Evolutionary conservation across 2,888 invertebrate genomes (phyloP).

Genomic region (Callyntrura sp.): DNA sequence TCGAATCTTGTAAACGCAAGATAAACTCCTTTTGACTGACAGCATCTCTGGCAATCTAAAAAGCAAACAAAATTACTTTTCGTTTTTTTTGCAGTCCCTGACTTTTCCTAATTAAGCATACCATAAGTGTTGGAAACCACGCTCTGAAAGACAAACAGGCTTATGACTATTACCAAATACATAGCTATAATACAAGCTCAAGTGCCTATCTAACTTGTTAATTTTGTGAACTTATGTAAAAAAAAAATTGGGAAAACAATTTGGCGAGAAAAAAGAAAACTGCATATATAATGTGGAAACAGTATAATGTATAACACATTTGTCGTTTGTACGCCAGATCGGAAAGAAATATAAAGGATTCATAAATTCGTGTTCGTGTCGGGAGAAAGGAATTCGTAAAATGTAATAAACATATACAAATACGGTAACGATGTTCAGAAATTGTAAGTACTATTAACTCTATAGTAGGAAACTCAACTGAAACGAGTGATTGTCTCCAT

Average conservation of each 20-base stretch:
- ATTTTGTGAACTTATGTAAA: not conserved
- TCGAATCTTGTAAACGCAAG: not conserved
- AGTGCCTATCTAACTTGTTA: too few relatives aligned
- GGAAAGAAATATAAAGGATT: too few relatives aligned
- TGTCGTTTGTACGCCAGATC: too few relatives aligned
- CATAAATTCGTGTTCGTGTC: too few relatives aligned
- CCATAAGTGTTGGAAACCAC: conserved; percentile 28
- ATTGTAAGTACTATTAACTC: too few relatives aligned
- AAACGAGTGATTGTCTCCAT: too few relatives aligned
- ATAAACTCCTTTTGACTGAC: conserved; percentile 52
- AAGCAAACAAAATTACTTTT: conserved; percentile 67
- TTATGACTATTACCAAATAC: not conserved
- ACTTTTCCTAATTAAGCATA: conserved; percentile 62
- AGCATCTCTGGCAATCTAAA: conserved; percentile 53
- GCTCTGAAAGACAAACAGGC: not conserved
- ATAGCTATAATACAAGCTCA: too few relatives aligned
- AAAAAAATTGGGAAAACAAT: not conserved
- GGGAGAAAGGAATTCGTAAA: too few relatives aligned
- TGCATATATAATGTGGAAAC: too few relatives aligned
- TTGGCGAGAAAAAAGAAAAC: conserved; percentile 9
- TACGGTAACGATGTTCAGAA: too few relatives aligned
- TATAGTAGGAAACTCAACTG: too few relatives aligned
- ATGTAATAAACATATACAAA: too few relatives aligned
- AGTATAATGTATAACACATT: not conserved
- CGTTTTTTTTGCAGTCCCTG: conserved; percentile 45